Evolutionary conservation across 2,113 vertebrate species (phyloP), one percentile per base, ranked within the genome.

Genomic region (Cyprinodon tularosa): DNA sequence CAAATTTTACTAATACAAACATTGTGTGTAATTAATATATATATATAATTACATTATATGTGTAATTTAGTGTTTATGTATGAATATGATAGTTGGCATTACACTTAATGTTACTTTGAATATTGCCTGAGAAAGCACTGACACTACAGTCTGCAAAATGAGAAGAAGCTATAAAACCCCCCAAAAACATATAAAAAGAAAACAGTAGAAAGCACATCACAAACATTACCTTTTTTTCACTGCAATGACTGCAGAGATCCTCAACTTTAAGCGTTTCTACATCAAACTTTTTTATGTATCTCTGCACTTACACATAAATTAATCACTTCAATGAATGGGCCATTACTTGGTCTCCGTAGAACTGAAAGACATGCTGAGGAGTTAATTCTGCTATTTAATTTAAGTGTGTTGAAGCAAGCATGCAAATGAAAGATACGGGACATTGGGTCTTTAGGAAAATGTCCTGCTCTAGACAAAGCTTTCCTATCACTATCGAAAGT

Each of bases 401-500:
- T 20, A 57, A n/a, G 50, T 57, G 20, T 57, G 50, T 57, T 57
- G 17, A 20, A 57, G 50, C 50, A 57, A 20, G 50, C 6, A 57
- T 57, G 17, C 50, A 57, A 57, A n/a, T n/a, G n/a, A 57, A 57
- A 20, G 20, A 6, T 57, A 20, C 50, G n/a, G 50, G 20, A 57
- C 50, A 57, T n/a, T 42, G 4, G 42, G 5, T 42, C 42, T 42
- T n/a, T 6, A 57, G 6, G 7, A n/a, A 20, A n/a, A 14, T 20
- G 17, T 8, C 20, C 8, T 57, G 50, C 78, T 63, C 50, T 45
- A 68, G 73, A 84, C 63, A 59, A 53, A 69, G 29, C 73, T 62
- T 59, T 45, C 74, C 64, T 62, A 38, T 17, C 47, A 22, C 50
- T 60, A 76, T 36, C 77, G 50, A 63, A 82, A 81, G 63, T 62